Conservation (phyloP, 2,113 vertebrate genomes). For the Ifrita kowaldi region DNA sequence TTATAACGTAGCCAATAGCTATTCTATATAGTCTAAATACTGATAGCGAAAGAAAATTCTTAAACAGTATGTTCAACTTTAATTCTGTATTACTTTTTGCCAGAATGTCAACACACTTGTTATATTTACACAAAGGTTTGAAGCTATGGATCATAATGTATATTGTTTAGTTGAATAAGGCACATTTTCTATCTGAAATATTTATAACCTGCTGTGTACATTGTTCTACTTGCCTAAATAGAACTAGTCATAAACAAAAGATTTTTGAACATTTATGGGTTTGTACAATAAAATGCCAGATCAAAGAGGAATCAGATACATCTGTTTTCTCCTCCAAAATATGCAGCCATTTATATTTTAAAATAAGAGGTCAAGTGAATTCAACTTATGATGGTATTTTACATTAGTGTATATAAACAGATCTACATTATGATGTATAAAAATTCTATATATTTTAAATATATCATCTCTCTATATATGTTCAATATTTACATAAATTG, state of each 20-base stretch:
- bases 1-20: background rate
- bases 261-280: background rate
- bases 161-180: background rate
- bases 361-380: background rate
- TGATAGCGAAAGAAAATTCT: background rate
- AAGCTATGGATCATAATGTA: background rate
- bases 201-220: background rate
- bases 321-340: background rate
- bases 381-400: background rate
- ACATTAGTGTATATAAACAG: background rate
- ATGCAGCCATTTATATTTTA: background rate
- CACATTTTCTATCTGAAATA: background rate
- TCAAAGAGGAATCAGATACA: background rate
- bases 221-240: background rate
- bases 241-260: background rate
- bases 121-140: background rate
- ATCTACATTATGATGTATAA: background rate
- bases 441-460: background rate
- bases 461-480: fast-evolving
- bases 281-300: background rate
- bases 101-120: background rate
- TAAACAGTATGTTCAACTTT: background rate
- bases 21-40: background rate
- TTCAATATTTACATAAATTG: background rate
- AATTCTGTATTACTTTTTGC: background rate